Conservation (phyloP, 2,888 invertebrate genomes). For the Coelopa pilipes region DNA sequence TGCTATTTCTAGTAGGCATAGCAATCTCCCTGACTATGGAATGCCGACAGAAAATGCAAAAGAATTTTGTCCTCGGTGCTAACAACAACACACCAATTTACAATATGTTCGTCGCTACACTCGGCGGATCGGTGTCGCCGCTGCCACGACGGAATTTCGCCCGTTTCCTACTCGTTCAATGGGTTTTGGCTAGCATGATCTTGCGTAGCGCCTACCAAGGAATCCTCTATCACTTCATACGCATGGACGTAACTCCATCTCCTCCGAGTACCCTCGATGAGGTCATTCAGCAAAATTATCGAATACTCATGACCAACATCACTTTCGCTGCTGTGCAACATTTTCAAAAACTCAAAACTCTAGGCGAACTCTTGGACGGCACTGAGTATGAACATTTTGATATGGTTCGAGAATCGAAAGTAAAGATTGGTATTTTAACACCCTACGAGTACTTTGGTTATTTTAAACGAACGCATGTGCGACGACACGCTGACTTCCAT, state of each 20-base stretch:
- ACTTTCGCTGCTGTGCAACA: slow-evolving; percentile 36
- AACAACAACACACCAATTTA: slow-evolving; percentile 46
- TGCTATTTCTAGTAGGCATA: slow-evolving; percentile 43
- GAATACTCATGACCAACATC: slow-evolving; percentile 42
- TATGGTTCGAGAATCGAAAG: slow-evolving; percentile 34
- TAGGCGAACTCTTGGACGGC: slow-evolving; percentile 42
- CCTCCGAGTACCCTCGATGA: slow-evolving; percentile 44
- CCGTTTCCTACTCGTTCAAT: slow-evolving; percentile 50
- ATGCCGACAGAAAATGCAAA: slow-evolving; percentile 18
- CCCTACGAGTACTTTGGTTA: slow-evolving; percentile 48
- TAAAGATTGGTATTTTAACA: slow-evolving; percentile 46
- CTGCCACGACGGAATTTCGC: slow-evolving; percentile 49
- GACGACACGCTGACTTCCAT: too few relatives aligned
- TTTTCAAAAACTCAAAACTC: slow-evolving; percentile 35
- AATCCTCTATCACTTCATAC: slow-evolving; percentile 48
- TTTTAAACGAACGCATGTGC: slow-evolving; percentile 40
- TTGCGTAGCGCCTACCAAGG: slow-evolving; percentile 52
- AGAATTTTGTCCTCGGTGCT: slow-evolving; percentile 48
- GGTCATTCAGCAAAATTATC: slow-evolving; percentile 41
- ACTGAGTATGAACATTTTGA: slow-evolving; percentile 44
- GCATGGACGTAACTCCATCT: slow-evolving; percentile 43
- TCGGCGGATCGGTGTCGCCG: slow-evolving; percentile 47
- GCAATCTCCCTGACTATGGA: slow-evolving; percentile 11
- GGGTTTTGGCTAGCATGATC: slow-evolving; percentile 50
- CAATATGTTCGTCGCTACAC: slow-evolving; percentile 46